Conservation (phyloP, 64 coral and sea anemone genomes). For the Actinia equina region DNA sequence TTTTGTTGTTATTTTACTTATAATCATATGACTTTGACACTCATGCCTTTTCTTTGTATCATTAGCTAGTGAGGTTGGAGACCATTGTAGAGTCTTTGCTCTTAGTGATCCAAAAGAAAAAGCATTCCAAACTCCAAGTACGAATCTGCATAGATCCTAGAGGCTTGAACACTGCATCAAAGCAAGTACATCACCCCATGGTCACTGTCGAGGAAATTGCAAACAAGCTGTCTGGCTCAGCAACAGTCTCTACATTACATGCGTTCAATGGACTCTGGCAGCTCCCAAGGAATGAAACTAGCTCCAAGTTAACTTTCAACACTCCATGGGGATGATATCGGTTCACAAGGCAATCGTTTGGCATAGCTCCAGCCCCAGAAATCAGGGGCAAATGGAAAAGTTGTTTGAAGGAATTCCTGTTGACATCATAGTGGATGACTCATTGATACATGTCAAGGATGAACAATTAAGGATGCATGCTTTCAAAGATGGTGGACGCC, state of each 20-base stretch:
- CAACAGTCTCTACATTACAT: slow-evolving; percentile 43
- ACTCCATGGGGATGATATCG: slow-evolving; percentile 10
- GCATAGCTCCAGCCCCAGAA: neutral
- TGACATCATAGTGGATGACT: neutral
- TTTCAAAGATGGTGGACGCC: no score
- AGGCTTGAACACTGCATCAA: slow-evolving; percentile 44
- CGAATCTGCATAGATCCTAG: slow-evolving; percentile 50
- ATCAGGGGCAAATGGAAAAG: neutral
- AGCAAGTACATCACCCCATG: slow-evolving; percentile 41
- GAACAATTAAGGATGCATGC: no score
- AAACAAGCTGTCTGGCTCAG: slow-evolving; percentile 12
- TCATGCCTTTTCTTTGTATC: no score
- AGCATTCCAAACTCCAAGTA: neutral
- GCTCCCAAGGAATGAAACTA: slow-evolving; percentile 13
- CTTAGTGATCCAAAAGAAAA: slow-evolving; percentile 30
- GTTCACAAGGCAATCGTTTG: neutral
- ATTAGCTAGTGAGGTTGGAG: neutral
- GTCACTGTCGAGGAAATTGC: slow-evolving; percentile 34
- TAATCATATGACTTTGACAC: no score
- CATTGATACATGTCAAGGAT: no score
- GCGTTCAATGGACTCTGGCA: slow-evolving; percentile 42
- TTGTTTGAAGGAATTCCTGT: slow-evolving; percentile 2
- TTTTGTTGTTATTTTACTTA: no score
- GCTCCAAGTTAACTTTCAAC: slow-evolving; percentile 4
- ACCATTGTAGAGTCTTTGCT: slow-evolving; percentile 6